phyloP scores from a whole-genome alignment of 2,888 invertebrate genomes.

The Iselma pallidipennis region DNA sequence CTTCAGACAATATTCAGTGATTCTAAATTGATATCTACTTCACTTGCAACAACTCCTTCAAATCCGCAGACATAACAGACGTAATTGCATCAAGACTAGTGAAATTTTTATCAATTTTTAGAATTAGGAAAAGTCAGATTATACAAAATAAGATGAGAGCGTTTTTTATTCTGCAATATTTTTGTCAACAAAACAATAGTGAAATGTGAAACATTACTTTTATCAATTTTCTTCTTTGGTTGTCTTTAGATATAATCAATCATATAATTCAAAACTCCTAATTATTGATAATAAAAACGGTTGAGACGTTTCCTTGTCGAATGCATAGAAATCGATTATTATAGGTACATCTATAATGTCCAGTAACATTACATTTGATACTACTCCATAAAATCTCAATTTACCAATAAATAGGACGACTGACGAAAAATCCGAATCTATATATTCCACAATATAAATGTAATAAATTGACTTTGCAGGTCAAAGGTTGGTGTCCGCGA shows the following conservation, averaged over 20 bases:
- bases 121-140: no score
- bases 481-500: conserved; percentile 40
- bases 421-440: not conserved
- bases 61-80: no score
- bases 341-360: no score
- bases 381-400: not conserved
- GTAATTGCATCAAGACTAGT: no score
- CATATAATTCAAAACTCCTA: not conserved
- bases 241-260: not conserved
- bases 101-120: no score
- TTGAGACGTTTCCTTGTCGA: no score
- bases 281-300: not conserved
- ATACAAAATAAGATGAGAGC: no score
- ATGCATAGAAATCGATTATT: no score
- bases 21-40: not conserved
- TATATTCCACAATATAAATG: conserved; percentile 30
- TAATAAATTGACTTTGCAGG: conserved; percentile 46
- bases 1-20: not conserved
- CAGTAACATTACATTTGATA: not conserved
- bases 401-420: not conserved
- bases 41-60: not conserved
- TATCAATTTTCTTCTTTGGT: no score
- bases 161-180: no score
- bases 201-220: no score
- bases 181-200: no score